Evolutionary conservation across 2,888 invertebrate genomes (phyloP).

Genomic region (Calameuta filiformis): DNA sequence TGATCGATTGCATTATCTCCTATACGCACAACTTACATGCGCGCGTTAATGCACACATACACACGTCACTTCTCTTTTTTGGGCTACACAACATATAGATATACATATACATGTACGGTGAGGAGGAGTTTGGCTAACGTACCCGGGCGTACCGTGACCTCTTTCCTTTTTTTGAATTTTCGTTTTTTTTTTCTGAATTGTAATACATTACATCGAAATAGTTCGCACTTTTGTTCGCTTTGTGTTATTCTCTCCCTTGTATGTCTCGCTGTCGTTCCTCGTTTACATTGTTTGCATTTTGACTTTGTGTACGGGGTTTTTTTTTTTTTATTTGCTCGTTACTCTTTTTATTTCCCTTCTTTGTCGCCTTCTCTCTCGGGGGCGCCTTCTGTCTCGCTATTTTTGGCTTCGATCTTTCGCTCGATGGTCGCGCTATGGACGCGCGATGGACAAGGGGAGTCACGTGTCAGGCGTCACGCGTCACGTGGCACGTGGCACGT

Average conservation of each 20-base stretch:
- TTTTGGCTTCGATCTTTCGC: constrained; percentile 58
- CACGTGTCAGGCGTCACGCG: constrained; percentile 7
- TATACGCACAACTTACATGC: not conserved
- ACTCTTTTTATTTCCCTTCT: not conserved
- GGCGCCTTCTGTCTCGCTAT: constrained; percentile 35
- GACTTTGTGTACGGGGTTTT: not conserved
- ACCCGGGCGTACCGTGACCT: not conserved
- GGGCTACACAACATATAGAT: not conserved
- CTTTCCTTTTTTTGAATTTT: not conserved
- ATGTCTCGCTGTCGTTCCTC: not conserved
- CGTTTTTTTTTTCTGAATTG: not conserved
- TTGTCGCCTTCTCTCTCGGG: not conserved
- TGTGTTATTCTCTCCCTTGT: not conserved
- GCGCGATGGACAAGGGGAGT: not conserved
- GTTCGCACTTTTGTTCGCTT: not conserved
- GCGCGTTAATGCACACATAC: not conserved
- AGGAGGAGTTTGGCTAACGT: not conserved
- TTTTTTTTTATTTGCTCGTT: not conserved
- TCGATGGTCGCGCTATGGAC: not conserved
- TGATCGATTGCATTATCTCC: not conserved
- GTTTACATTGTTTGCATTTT: not conserved
- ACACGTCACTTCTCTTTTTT: not conserved
- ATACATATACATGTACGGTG: not conserved
- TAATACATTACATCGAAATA: not conserved
- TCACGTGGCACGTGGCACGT: constrained; percentile 33